These are phyloP conservation scores for Varanus komodoensis DNA, from an alignment of 2,113 vertebrate species.

Conservation along the genomic window DNA sequence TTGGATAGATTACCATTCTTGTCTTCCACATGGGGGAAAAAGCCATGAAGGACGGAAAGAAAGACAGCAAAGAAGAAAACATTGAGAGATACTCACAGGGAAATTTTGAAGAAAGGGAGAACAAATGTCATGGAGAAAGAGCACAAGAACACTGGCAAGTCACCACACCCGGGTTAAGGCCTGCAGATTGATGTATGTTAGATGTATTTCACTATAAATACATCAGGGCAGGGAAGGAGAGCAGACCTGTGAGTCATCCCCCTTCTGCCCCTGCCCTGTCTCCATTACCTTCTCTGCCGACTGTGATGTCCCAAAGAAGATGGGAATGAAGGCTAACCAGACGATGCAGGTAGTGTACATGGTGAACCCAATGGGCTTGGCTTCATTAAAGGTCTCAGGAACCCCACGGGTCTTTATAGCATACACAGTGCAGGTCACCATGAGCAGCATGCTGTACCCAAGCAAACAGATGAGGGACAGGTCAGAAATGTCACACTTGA, in stretches of 20 bases:
- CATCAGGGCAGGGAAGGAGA: not conserved
- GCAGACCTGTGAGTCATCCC: not conserved
- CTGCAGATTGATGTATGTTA: not conserved
- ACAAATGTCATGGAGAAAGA: too few relatives aligned
- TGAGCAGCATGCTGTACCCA: constrained; percentile 97
- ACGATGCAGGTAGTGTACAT: constrained; percentile 99
- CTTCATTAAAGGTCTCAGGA: constrained; percentile 97
- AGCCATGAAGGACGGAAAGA: not conserved
- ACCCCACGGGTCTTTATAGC: constrained; percentile 97
- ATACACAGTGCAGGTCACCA: constrained; percentile 98
- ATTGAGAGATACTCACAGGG: not conserved
- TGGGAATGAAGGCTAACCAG: constrained; percentile 97
- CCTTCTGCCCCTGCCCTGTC: not conserved
- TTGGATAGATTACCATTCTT: not conserved
- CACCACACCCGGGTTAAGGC: not conserved
- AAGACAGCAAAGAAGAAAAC: not conserved
- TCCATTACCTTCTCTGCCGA: constrained; percentile 85
- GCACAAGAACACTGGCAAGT: not conserved
- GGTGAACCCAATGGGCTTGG: constrained; percentile 98
- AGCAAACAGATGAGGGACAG: constrained; percentile 97
- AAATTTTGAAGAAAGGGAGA: not conserved
- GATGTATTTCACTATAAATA: not conserved
- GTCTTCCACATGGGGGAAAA: not conserved
- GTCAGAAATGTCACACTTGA: constrained; percentile 94
- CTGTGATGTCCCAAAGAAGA: constrained; percentile 97